Evolutionary conservation across 2,113 vertebrate genomes (phyloP).

Genomic region (Pteruthius melanotis): DNA sequence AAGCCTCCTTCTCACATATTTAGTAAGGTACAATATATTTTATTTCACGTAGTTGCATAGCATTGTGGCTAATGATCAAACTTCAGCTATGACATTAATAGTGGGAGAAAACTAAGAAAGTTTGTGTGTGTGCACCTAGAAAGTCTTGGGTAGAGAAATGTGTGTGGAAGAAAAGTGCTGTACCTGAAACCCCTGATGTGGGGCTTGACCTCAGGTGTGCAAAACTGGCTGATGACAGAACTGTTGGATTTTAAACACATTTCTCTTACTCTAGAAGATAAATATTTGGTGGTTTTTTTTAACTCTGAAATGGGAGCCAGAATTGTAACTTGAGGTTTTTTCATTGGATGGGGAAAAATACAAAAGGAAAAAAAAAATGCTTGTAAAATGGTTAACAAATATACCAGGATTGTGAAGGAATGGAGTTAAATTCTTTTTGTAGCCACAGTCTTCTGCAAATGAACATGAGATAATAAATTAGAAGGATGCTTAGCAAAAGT

Average conservation of each 20-base stretch:
- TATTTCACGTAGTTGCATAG: not conserved
- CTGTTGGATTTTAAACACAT: not conserved
- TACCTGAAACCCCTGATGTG: not conserved
- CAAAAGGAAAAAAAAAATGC: fast-evolving
- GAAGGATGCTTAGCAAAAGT: not conserved
- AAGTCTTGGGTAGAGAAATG: not conserved
- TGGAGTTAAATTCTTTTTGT: not conserved
- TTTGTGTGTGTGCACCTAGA: not conserved
- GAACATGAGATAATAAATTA: not conserved
- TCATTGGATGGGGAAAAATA: not conserved
- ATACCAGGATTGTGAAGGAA: not conserved
- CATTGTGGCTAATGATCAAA: not conserved
- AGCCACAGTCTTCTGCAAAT: not conserved
- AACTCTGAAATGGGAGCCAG: not conserved
- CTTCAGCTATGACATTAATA: not conserved
- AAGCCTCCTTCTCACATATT: not conserved
- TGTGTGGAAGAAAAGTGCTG: not conserved
- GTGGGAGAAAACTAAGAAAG: not conserved
- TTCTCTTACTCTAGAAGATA: not conserved
- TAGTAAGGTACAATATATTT: not conserved
- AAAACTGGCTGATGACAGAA: not conserved
- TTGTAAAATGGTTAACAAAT: not conserved
- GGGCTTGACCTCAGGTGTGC: not conserved
- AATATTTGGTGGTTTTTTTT: not conserved
- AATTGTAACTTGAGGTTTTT: not conserved